phyloP scores from a whole-genome alignment of 2,888 invertebrate species.

The Lasioglossum leucozonium region DNA sequence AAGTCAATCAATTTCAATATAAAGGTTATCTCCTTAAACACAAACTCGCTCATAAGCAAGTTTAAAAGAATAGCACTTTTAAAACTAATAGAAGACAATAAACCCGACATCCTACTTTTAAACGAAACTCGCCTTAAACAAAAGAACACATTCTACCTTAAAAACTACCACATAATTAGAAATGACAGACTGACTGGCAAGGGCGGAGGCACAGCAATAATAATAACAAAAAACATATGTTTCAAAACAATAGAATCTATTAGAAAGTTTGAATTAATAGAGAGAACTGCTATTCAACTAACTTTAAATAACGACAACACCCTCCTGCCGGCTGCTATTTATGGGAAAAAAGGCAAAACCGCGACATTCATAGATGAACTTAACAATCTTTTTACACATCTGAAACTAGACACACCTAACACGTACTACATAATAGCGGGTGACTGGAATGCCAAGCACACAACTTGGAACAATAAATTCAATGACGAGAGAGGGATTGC shows the following conservation, averaged over 20 bases:
- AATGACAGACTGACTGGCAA: not conserved
- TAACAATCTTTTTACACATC: not conserved
- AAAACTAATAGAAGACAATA: too few relatives aligned
- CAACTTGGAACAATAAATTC: not conserved
- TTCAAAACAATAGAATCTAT: not conserved
- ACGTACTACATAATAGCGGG: constrained; percentile 7
- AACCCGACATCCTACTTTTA: too few relatives aligned
- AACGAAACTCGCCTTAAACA: too few relatives aligned
- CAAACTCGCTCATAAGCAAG: constrained; percentile 18
- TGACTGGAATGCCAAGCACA: constrained; percentile 7
- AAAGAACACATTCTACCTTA: too few relatives aligned
- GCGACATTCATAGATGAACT: not conserved
- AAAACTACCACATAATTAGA: not conserved
- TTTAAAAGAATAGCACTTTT: constrained; percentile 13
- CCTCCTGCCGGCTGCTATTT: not conserved
- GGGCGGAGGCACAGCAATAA: not conserved
- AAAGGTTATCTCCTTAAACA: constrained; percentile 1
- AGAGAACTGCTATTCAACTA: not conserved
- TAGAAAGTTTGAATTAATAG: not conserved
- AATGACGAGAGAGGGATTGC: constrained; percentile 6
- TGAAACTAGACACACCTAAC: not conserved
- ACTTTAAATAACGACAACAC: not conserved
- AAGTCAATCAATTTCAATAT: not conserved
- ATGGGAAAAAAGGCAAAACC: not conserved
- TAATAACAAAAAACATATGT: constrained; percentile 8